Percentiles rank a stretch among this genome's conserved stretches.
These are phyloP conservation scores for Junonia oenone DNA, from an alignment of 2,888 invertebrate species.

Conservation along the genomic window DNA sequence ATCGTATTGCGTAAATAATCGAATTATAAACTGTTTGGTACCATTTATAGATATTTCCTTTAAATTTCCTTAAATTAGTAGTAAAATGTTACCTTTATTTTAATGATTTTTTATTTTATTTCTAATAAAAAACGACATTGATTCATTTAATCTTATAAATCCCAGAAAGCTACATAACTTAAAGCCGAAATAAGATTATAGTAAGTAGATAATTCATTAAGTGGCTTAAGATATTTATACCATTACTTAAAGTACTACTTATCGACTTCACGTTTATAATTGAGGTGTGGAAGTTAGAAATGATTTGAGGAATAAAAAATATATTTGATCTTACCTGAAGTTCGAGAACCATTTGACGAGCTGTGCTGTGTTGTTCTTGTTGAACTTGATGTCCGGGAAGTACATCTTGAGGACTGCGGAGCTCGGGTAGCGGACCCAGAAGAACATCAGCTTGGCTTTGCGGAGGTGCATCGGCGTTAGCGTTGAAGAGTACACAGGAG, in stretches of 20 bases:
- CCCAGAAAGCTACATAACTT: conserved; percentile 6
- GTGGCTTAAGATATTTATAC: conserved; percentile 20
- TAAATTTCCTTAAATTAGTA: too few species aligned
- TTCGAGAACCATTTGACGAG: conserved; percentile 99
- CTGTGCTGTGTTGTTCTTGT: conserved; percentile 99
- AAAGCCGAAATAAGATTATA: conserved; percentile 17
- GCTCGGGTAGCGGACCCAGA: conserved; percentile 99
- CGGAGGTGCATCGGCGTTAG: conserved; percentile 99
- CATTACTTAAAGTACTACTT: conserved; percentile 6
- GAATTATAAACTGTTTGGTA: conserved; percentile 35
- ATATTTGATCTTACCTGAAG: conserved; percentile 90
- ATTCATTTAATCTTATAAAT: conserved; percentile 5
- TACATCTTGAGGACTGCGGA: conserved; percentile 99
- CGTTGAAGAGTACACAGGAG: conserved; percentile 94
- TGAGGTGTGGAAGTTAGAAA: conserved; percentile 11
- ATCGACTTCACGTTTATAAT: not conserved
- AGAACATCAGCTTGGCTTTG: conserved; percentile 99
- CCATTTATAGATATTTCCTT: not conserved
- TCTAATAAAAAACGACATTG: not conserved
- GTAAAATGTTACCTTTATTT: too few species aligned
- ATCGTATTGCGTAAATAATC: conserved; percentile 47
- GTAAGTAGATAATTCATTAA: conserved; percentile 15
- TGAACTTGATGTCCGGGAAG: conserved; percentile 99
- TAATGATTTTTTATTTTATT: not conserved
- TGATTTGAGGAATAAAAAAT: conserved; percentile 10